Evolutionary conservation across 2,113 vertebrate genomes (phyloP), one percentile per base, ranked within the genome.

Genomic region (Chroicocephalus ridibundus): DNA sequence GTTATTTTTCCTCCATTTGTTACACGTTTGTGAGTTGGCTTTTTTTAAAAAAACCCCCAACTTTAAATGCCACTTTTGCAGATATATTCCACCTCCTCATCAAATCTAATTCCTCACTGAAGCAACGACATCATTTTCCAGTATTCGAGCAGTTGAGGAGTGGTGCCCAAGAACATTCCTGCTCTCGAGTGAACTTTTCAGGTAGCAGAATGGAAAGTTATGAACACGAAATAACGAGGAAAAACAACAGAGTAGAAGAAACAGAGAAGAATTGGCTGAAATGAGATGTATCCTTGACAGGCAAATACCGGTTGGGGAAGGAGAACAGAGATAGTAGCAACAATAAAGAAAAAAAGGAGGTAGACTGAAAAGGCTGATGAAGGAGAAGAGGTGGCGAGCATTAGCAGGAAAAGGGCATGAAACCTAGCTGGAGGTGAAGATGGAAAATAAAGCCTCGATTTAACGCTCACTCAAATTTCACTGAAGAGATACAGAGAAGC

Each of bases 391-490:
- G 27, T 62, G 34, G 40, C 2, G 6, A 58, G 71, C 44, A 70
- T 54, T 52, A 77, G 57, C 17, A 81, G 31, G 38, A 76, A 57
- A 87, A 81, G 80, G 57, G 14, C 76, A 65, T 12, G 72, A 94
- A 90, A 68, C 20, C 32, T 31, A 32, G 52, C 17, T 46, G 58
- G 40, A 92, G 57, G 34, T 29, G 19, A 51, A 86, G 46, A 90
- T 51, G 68, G 26, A 88, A 46, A 95, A 71, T n/a, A 91, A 96
- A 91, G 42, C 66, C 78, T 82, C 13, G n/a, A 84, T 80, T 96
- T 97, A 97, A 96, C 76, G 83, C 80, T 75, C 62, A 79, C 84
- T 97, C 57, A 58, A 90, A 87, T 92, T 94, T 97, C 95, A 94
- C 95, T 96, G 94, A 95, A 97, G 83, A 94, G 70, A 92, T 87